phyloP scores from a whole-genome alignment of 1,140 invertebrate species.

The Drosophila albomicans region DNA sequence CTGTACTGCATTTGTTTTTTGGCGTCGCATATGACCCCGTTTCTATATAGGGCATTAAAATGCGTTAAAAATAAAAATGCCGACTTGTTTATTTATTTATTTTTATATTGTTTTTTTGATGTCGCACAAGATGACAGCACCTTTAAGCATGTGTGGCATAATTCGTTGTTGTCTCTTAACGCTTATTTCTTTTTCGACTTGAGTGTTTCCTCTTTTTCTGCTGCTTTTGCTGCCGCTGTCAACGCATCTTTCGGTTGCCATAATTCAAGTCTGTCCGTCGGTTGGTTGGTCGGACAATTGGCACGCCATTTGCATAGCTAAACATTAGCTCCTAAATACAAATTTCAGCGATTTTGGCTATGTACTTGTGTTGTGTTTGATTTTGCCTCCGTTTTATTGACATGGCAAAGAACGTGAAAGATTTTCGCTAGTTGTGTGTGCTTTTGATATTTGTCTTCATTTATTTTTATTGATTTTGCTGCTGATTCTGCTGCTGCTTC shows the following conservation, averaged over 20 bases:
- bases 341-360: conserved; percentile 42
- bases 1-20: background rate
- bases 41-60: conserved; percentile 39
- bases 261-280: conserved; percentile 70
- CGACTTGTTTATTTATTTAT: conserved; percentile 29
- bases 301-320: conserved; percentile 80
- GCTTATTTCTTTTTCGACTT: conserved; percentile 35
- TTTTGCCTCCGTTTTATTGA: conserved; percentile 68
- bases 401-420: conserved; percentile 57
- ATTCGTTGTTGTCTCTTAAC: conserved; percentile 44
- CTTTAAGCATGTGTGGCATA: conserved; percentile 56
- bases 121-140: conserved; percentile 71
- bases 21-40: conserved; percentile 7
- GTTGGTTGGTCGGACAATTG: conserved; percentile 36
- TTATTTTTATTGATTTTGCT: conserved; percentile 76
- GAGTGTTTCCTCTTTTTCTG: conserved; percentile 30
- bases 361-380: conserved; percentile 48
- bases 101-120: conserved; percentile 46
- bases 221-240: conserved; percentile 56
- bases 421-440: conserved; percentile 54
- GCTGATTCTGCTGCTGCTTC: conserved; percentile 69
- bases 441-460: conserved; percentile 76
- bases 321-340: conserved; percentile 80
- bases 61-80: conserved; percentile 43
- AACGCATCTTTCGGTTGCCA: conserved; percentile 78